phyloP scores from a whole-genome alignment of 1,140 invertebrate genomes.

The Drosophila melanica region DNA sequence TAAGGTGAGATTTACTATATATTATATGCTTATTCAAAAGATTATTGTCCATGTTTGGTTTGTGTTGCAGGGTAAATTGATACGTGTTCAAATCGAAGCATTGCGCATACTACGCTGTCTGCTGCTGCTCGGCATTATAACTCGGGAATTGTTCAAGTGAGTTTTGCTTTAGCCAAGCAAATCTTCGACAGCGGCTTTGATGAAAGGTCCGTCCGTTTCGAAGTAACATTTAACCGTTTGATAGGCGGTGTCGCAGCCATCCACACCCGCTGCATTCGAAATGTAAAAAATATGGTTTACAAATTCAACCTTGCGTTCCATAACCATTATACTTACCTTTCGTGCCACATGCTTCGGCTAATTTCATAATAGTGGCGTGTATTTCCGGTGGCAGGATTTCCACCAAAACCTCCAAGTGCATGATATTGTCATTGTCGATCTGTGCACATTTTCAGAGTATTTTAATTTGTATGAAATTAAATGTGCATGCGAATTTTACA shows the following conservation, averaged over 20 bases:
- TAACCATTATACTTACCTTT: constrained; percentile 42
- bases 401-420: constrained; percentile 65
- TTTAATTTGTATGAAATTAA: neutral
- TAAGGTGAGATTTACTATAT: constrained; percentile 45
- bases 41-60: constrained; percentile 16
- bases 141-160: constrained; percentile 65
- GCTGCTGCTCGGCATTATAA: constrained; percentile 63
- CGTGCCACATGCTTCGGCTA: constrained; percentile 56
- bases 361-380: constrained; percentile 41
- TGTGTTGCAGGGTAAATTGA: constrained; percentile 61
- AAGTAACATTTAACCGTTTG: constrained; percentile 66
- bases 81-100: constrained; percentile 87
- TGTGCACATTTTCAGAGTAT: constrained; percentile 3
- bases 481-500: neutral
- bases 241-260: constrained; percentile 71
- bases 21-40: constrained; percentile 2
- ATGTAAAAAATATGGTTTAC: neutral
- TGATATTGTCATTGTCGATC: constrained; percentile 63
- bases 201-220: constrained; percentile 53
- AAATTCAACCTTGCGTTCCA: neutral
- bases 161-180: constrained; percentile 47
- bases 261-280: constrained; percentile 53
- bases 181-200: constrained; percentile 30
- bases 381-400: constrained; percentile 64
- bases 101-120: constrained; percentile 72